phyloP scores from a whole-genome alignment of 2,113 vertebrate species.

The Mellivora capensis region DNA sequence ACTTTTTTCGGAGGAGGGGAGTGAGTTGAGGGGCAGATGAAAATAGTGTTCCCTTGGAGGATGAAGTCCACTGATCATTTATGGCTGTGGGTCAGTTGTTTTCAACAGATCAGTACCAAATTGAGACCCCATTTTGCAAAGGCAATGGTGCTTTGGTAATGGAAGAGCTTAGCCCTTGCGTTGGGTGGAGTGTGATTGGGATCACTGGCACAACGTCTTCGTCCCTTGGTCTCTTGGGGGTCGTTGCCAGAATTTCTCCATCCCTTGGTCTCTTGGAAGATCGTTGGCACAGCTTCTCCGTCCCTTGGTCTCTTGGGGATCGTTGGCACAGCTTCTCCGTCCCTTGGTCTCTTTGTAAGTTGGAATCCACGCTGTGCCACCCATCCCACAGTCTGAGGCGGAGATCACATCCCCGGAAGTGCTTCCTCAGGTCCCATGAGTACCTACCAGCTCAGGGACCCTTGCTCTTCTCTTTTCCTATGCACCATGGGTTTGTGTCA shows the following conservation, averaged over 20 bases:
- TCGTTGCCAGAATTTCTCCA: too few relatives aligned
- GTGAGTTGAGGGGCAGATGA: too few relatives aligned
- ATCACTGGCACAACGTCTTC: too few relatives aligned
- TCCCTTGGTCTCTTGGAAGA: not conserved
- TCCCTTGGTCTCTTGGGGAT: not conserved
- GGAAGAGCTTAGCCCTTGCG: not conserved
- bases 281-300: too few relatives aligned
- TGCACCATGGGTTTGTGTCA: fast-evolving
- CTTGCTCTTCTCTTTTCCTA: not conserved
- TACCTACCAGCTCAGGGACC: fast-evolving
- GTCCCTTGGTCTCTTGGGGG: not conserved
- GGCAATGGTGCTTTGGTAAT: not conserved
- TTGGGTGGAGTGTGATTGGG: fast-evolving
- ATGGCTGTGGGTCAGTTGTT: not conserved
- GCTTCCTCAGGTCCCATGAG: not conserved
- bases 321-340: too few relatives aligned
- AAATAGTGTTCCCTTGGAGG: too few relatives aligned
- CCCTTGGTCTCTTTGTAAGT: not conserved
- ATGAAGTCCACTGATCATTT: not conserved
- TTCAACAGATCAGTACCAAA: not conserved
- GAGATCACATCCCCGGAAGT: fast-evolving
- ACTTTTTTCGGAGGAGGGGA: not conserved
- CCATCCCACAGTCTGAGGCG: fast-evolving
- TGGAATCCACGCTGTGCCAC: not conserved
- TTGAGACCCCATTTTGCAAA: not conserved